A percentile compares a stretch with the other conserved stretches of the same genome.
Evolutionary conservation across 2,888 invertebrate species (phyloP).

Genomic region (Cephus runcator): DNA sequence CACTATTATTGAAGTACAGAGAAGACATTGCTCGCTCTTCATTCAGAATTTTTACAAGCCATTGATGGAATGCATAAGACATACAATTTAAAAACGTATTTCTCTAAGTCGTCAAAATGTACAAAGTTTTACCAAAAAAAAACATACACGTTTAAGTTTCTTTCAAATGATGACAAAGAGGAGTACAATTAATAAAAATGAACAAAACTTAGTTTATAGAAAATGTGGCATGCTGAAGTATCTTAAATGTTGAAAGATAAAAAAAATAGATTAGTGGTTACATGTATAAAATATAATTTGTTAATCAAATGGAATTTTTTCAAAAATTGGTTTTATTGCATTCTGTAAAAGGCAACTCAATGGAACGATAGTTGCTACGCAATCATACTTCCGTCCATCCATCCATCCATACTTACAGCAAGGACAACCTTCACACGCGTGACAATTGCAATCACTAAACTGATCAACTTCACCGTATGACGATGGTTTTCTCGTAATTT

Average conservation of each 20-base stretch:
- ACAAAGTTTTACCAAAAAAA: neutral
- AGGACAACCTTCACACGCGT: constrained; percentile 42
- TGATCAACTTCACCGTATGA: constrained; percentile 28
- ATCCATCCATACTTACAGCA: constrained; percentile 41
- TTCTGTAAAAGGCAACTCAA: neutral
- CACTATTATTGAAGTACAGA: neutral
- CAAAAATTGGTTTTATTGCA: neutral
- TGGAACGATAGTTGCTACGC: neutral
- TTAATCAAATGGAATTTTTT: neutral
- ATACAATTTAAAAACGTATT: neutral
- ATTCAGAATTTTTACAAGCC: neutral
- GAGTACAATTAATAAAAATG: neutral
- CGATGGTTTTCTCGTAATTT: constrained; percentile 25
- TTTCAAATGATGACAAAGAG: neutral
- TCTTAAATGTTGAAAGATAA: neutral
- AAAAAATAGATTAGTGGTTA: neutral
- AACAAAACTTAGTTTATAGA: neutral
- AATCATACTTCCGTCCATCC: constrained; percentile 8
- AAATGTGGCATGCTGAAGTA: neutral
- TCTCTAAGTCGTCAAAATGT: neutral
- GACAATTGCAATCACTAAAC: constrained; percentile 38
- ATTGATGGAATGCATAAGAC: neutral
- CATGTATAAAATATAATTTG: neutral
- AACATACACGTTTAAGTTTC: neutral
- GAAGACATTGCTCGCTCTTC: neutral